phyloP scores from a whole-genome alignment of 2,888 invertebrate genomes.

The Melinopterus prodromus region DNA sequence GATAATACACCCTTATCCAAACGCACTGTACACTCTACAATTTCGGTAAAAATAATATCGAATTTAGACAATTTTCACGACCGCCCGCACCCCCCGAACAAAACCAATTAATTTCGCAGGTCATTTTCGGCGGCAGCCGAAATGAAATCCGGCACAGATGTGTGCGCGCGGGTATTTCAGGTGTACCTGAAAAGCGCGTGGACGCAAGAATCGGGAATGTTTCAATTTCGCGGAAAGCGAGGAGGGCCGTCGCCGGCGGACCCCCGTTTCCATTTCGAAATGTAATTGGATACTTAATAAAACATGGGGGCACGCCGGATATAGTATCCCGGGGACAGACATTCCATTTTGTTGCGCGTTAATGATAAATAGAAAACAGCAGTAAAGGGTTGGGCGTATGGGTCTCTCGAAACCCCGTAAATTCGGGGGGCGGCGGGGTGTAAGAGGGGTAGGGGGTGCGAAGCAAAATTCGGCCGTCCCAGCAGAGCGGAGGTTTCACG shows the following conservation, averaged over 20 bases:
- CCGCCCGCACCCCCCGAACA: neutral
- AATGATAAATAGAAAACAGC: slow-evolving; percentile 4
- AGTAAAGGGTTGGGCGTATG: neutral
- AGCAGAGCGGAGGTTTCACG: neutral
- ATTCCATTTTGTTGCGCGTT: slow-evolving; percentile 4
- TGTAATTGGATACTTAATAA: slow-evolving; percentile 27
- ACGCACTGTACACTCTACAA: too few species aligned
- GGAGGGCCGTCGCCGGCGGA: neutral
- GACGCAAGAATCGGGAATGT: slow-evolving; percentile 25
- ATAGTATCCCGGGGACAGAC: slow-evolving; percentile 5
- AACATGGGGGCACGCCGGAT: slow-evolving; percentile 20
- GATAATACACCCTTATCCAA: too few species aligned
- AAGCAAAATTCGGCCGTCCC: neutral
- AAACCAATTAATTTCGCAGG: neutral
- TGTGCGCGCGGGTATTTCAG: neutral
- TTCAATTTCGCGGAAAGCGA: slow-evolving; percentile 18
- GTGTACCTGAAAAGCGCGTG: neutral
- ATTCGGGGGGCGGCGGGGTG: neutral
- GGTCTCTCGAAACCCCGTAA: neutral
- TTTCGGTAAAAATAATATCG: too few species aligned
- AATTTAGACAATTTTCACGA: too few species aligned
- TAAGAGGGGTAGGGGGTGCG: neutral
- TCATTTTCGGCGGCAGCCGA: neutral
- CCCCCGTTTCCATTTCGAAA: slow-evolving; percentile 21
- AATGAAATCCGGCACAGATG: neutral